Percentiles rank a stretch among this genome's conserved stretches.
Evolutionary conservation across 2,888 invertebrate genomes (phyloP).

Genomic region (Rhamphomyia laevipes): DNA sequence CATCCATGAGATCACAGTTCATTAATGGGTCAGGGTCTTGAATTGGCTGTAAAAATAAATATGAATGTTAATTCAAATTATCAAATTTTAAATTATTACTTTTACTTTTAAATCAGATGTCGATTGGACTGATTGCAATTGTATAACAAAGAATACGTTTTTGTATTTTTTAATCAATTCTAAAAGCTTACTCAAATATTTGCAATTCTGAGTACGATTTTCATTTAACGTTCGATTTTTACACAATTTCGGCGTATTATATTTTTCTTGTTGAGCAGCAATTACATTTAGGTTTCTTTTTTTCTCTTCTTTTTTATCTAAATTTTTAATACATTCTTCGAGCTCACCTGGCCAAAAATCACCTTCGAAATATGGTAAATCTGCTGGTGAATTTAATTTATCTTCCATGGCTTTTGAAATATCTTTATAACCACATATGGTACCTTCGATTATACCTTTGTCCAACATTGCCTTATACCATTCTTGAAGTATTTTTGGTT

Average conservation of each 20-base stretch:
- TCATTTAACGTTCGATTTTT: conserved; percentile 83
- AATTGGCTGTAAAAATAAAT: conserved; percentile 52
- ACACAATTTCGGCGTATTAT: conserved; percentile 72
- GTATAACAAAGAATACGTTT: conserved; percentile 95
- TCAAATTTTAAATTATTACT: conserved; percentile 24
- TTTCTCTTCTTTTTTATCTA: conserved; percentile 96
- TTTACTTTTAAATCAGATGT: conserved; percentile 73
- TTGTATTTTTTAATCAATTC: conserved; percentile 99
- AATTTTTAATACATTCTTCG: conserved; percentile 97
- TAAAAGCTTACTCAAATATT: too few relatives aligned
- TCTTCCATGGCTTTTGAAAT: conserved; percentile 98
- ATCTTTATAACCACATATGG: conserved; percentile 98
- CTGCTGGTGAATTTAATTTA: conserved; percentile 83
- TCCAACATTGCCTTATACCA: conserved; percentile 99
- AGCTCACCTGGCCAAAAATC: conserved; percentile 99
- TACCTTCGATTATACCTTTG: conserved; percentile 95
- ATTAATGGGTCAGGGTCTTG: conserved; percentile 88
- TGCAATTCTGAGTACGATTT: conserved; percentile 76
- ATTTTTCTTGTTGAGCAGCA: conserved; percentile 69
- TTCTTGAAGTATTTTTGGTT: conserved; percentile 97
- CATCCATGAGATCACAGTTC: conserved; percentile 94
- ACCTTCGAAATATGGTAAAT: conserved; percentile 95
- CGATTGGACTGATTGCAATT: conserved; percentile 83
- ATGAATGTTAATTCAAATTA: background rate
- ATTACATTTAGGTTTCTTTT: conserved; percentile 88